phyloP scores from a whole-genome alignment of 2,888 invertebrate species.

The Temnothorax ravouxi region DNA sequence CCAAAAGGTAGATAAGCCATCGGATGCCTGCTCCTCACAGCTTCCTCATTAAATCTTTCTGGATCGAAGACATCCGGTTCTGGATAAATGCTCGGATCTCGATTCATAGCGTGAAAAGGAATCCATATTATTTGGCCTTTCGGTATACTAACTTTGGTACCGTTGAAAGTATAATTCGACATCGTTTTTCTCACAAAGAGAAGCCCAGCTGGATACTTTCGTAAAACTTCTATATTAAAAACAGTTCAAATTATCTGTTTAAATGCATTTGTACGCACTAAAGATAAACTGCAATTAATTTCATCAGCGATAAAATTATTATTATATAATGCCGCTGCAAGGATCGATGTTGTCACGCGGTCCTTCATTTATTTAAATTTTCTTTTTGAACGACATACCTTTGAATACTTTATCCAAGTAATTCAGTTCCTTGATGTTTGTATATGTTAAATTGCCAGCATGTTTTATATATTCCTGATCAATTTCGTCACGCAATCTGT shows the following conservation, averaged over 20 bases:
- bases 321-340: no score
- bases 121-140: conserved; percentile 69
- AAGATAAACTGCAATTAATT: background rate
- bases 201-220: conserved; percentile 36
- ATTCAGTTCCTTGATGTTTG: conserved; percentile 84
- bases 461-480: conserved; percentile 74
- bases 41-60: conserved; percentile 76
- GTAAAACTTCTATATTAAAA: conserved; percentile 15
- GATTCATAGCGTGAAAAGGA: conserved; percentile 76
- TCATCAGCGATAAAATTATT: no score
- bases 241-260: background rate
- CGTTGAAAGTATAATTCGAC: conserved; percentile 74
- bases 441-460: conserved; percentile 82
- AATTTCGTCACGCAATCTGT: conserved; percentile 84
- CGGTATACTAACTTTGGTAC: conserved; percentile 72
- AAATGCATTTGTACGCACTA: background rate
- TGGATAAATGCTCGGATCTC: conserved; percentile 78
- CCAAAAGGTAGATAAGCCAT: conserved; percentile 75
- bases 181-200: conserved; percentile 68
- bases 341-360: no score
- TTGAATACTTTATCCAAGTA: conserved; percentile 85
- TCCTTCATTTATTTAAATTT: background rate
- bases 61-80: conserved; percentile 78
- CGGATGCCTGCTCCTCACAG: conserved; percentile 69
- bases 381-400: conserved; percentile 71